Base-by-base conservation (phyloP, 1,140 invertebrate species). In the Bilobella aurantiaca region DNA sequence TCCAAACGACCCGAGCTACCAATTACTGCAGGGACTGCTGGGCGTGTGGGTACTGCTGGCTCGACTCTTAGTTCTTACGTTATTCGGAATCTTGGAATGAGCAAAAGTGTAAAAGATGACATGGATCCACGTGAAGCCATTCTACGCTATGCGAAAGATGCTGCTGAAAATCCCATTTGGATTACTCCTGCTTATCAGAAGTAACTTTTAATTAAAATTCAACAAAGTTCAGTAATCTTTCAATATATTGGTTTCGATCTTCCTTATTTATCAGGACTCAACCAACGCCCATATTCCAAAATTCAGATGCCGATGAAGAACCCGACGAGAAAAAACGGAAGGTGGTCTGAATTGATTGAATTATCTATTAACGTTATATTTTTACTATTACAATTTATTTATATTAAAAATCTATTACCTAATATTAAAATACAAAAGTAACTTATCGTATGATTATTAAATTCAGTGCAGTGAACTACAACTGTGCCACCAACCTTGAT, bases 11-110 rank as follows among this genome's bases (percentile, higher is more conserved):
- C 93, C n/a, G 96, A 99, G 79, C 79, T 98, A 56, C 96, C 96
- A 0, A 93, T 98, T n/a, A 97, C 94, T 21, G 81, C 82, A 64
- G 83, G 83, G 79, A 87, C 90, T 72, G 92, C 91, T 37, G 95
- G 95, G n/a, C 82, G 94, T 71, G 87, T 99, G 1, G 94, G 91
- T 0, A 88, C 90, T 0, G 93, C 93, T 58, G 97, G 97, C 30
- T 93, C 92, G 64, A 99, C 96, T 0, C 80, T 99, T 0, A 96
- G 93, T 68, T 98, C 95, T 0, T 99, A 93, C 78, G 94, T 99
- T 27, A 97, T 97, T 56, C 83, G 95, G 63, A 95, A 97, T 77
- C 81, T 99, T 27, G 96, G 95, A 0, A 78, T 95, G 1, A 91
- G 89, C 70, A 98, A 98, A 75, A 83, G 91, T 63, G 89, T 96